Evolutionary conservation across 2,888 invertebrate species (phyloP).

Genomic region (Eristalis pertinax): DNA sequence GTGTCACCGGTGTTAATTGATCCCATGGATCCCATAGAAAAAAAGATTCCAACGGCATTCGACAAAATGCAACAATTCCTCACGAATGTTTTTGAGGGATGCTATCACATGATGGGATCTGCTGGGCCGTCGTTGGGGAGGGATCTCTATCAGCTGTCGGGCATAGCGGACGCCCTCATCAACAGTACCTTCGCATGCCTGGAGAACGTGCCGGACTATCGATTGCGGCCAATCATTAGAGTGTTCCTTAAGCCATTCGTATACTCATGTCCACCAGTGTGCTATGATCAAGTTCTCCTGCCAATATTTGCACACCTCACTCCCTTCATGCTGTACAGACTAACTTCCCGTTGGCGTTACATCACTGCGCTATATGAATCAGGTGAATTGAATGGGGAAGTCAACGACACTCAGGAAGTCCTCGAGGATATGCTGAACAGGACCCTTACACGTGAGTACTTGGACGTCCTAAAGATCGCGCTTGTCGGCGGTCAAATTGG

Average conservation of each 20-base stretch:
- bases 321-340: slow-evolving; percentile 87
- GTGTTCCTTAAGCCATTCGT: slow-evolving; percentile 93
- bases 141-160: slow-evolving; percentile 91
- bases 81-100: slow-evolving; percentile 89
- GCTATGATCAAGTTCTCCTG: slow-evolving; percentile 88
- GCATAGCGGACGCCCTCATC: slow-evolving; percentile 88
- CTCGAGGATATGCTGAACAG: slow-evolving; percentile 93
- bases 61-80: slow-evolving; percentile 93
- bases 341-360: slow-evolving; percentile 90
- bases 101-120: slow-evolving; percentile 90
- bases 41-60: slow-evolving; percentile 84
- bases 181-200: slow-evolving; percentile 83
- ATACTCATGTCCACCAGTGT: slow-evolving; percentile 91
- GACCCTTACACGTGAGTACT: slow-evolving; percentile 92
- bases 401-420: slow-evolving; percentile 89
- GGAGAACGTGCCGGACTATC: slow-evolving; percentile 90
- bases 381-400: slow-evolving; percentile 89
- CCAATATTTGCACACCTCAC: slow-evolving; percentile 90
- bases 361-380: slow-evolving; percentile 89
- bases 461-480: slow-evolving; percentile 90
- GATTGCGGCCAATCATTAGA: slow-evolving; percentile 90
- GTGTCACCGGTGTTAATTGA: slow-evolving; percentile 82
- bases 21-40: slow-evolving; percentile 81
- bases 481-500: slow-evolving; percentile 87
- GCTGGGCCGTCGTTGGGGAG: slow-evolving; percentile 91